Base-by-base conservation (phyloP, 2,888 invertebrate species). In the Mayetiola destructor region DNA sequence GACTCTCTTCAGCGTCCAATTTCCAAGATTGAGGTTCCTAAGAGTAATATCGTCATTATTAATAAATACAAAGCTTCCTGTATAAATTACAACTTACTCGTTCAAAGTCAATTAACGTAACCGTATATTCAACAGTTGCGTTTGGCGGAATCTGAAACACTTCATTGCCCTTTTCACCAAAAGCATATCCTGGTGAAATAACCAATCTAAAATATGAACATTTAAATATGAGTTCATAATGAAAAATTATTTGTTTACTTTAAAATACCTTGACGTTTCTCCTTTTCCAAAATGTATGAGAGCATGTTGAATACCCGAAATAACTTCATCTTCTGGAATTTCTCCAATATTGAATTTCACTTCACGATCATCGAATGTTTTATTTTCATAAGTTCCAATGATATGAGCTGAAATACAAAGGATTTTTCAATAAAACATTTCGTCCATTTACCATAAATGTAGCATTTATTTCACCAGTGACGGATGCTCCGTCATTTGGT, bases 281-380 rank as follows among this genome's bases (percentile, higher is more conserved):
- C 81, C 83, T 63, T 80, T 80, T 63, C 79, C 80, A 73, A 97
- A 91, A 67, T 84, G 85, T 62, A 83, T 80, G 3, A 95, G 66
- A 0, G 88, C 90, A 60, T 77, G 76, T 69, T 94, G 93, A 12
- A 95, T 70, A 10, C 95, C 96, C 56, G 82, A 80, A 35, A 89
- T 79, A 29, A 97, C 72, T 59, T 82, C 82, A 55, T 73, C 71
- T 60, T 87, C 87, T 57, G 74, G 76, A 9, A 90, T 93, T 72
- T 96, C 95, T 0, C 96, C 96, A 20, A 94, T 74, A 16, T 76
- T 73, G 71, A 95, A 97, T 27, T 81, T 79, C 0, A 92, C 79
- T 42, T 89, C 85, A 63, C 88, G 77, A 18, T 86, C 84, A 64
- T 95, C 93, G 58, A 68, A 70, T 32, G 66, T 60, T 20, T 61